Conservation (phyloP, 2,888 invertebrate genomes). For the Myopa tessellatipennis region DNA sequence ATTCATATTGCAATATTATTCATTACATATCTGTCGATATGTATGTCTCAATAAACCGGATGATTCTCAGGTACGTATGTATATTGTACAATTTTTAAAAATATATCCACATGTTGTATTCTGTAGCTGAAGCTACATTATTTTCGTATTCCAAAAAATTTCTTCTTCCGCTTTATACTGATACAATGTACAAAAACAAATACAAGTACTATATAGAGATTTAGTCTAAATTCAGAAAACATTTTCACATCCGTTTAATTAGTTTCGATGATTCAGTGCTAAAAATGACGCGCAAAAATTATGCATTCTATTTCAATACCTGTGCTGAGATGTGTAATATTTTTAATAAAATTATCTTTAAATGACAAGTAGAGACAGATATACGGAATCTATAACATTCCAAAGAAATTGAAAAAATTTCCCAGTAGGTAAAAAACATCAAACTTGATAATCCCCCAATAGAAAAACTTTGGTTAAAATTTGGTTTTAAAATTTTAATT, state of each 20-base stretch:
- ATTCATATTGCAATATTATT: too few species aligned
- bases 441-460: not conserved
- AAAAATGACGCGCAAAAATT: conserved; percentile 26
- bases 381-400: not conserved
- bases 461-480: too few species aligned
- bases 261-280: conserved; percentile 4
- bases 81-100: too few species aligned
- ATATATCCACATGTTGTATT: too few species aligned
- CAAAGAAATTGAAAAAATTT: not conserved
- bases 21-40: too few species aligned
- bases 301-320: conserved; percentile 22
- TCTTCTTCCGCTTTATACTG: not conserved
- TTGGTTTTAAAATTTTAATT: too few species aligned
- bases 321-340: conserved; percentile 15
- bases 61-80: too few species aligned
- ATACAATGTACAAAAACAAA: not conserved
- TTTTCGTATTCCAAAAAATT: not conserved
- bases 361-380: not conserved
- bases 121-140: too few species aligned
- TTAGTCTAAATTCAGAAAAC: conserved; percentile 6
- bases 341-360: not conserved
- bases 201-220: not conserved
- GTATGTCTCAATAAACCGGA: too few species aligned
- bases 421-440: not conserved
- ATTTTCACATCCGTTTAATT: conserved; percentile 5